A percentile compares a stretch with the other conserved stretches of the same genome.
phyloP scores from a whole-genome alignment of 2,797 vertebrate genomes.

The Coregonus sp. region DNA sequence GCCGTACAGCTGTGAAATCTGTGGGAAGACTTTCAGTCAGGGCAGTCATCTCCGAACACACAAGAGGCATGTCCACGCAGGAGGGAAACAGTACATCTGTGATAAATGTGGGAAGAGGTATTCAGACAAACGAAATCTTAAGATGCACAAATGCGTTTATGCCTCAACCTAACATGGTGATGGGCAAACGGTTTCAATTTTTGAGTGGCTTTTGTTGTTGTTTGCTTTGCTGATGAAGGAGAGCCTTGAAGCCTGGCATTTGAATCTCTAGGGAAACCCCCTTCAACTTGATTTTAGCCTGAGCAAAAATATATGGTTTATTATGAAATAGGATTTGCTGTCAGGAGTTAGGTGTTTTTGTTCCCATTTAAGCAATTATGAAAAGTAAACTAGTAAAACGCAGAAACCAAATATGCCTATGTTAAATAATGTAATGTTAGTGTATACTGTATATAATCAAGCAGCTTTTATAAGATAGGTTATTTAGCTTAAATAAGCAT shows the following conservation, averaged over 20 bases:
- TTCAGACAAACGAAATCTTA: slow-evolving; percentile 74
- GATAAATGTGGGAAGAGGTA: slow-evolving; percentile 79
- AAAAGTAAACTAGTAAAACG: neutral
- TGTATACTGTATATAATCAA: neutral
- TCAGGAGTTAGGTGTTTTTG: neutral
- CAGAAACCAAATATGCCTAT: slow-evolving; percentile 7
- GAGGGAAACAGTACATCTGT: slow-evolving; percentile 79
- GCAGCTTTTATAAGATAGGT: neutral
- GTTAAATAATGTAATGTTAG: neutral
- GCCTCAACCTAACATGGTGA: slow-evolving; percentile 41
- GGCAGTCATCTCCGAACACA: slow-evolving; percentile 69
- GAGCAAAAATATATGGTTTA: neutral
- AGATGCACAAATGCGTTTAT: slow-evolving; percentile 77
- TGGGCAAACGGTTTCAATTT: neutral
- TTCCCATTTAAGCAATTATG: neutral
- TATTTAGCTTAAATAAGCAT: neutral
- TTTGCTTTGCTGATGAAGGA: neutral
- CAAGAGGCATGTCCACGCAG: slow-evolving; percentile 73
- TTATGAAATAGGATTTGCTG: neutral
- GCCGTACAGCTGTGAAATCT: slow-evolving; percentile 72
- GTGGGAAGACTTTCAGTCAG: slow-evolving; percentile 75
- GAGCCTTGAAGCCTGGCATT: neutral
- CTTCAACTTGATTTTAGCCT: neutral
- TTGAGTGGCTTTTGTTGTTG: neutral
- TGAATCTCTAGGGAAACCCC: neutral